Base-by-base conservation (phyloP, 37 sponge, comb jelly and placozoan species). In the Beroe forskalii region DNA sequence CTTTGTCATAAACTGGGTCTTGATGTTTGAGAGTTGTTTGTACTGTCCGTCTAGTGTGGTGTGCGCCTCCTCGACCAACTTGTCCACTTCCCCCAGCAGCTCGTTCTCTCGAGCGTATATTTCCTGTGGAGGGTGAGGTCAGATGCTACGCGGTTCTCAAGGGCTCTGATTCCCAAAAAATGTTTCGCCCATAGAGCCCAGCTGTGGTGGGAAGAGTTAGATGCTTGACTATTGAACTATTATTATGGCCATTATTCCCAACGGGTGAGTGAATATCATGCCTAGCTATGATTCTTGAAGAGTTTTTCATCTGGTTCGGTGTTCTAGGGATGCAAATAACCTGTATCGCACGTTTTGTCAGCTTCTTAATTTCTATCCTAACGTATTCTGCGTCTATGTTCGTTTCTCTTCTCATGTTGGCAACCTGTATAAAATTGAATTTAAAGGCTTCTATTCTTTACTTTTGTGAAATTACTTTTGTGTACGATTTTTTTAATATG, bases 291-390 rank as follows among this genome's bases (percentile, higher is more conserved):
- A n/a, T n/a, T n/a, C n/a, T n/a, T n/a, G n/a, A n/a, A n/a, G n/a
- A n/a, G n/a, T n/a, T n/a, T n/a, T n/a, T n/a, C n/a, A n/a, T n/a
- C n/a, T n/a, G n/a, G n/a, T n/a, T n/a, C n/a, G n/a, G n/a, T n/a
- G n/a, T n/a, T n/a, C n/a, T n/a, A n/a, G n/a, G n/a, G n/a, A n/a
- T n/a, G n/a, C n/a, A n/a, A n/a, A n/a, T n/a, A n/a, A 80, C 86
- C 55, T 80, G 55, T 14, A 80, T 80, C 42, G 86, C 86, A n/a
- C 86, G 86, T 43, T 80, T 80, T 32, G 86, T 80, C 8, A 80
- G 86, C 35, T 80, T 80, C 55, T 80, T 80, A 1, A 80, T 80
- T 23, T 80, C 86, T 37, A 80, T 6, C 27, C 86, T 80, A 14
- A 80, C 86, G 28, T 80, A 80, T 38, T 80, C 86, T 22, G 86